Evolutionary conservation across 2,797 vertebrate species (phyloP), one percentile per base, ranked within the genome.

Genomic region (Apogon talboti): DNA sequence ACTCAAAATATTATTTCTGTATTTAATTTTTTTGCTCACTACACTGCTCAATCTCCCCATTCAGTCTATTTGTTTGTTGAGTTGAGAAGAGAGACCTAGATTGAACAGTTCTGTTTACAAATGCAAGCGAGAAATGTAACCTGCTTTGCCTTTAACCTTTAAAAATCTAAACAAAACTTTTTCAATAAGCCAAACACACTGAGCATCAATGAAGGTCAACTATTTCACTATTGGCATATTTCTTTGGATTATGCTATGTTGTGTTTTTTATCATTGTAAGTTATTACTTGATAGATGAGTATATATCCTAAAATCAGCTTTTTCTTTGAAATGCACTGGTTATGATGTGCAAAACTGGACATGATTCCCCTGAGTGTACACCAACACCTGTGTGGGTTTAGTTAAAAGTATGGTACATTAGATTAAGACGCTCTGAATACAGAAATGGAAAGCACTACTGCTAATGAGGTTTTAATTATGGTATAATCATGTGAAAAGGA

Each of bases 311-410:
- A 81, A 66, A 43, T 12, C 59, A 54, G 64, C 30, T 66, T 68
- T 66, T 68, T 84, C 69, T 74, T 60, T 57, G 52, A 80, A 62
- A 61, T 74, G 78, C 60, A 69, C 63, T 83, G 69, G 63, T 69
- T 76, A 74, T 76, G 75, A 84, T 83, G 73, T 77, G 74, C 68
- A 76, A 81, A 81, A 87, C 74, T 87, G 82, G 82, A 84, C 70
- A 63, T 35, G 49, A 67, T 68, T 81, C 66, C 63, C 66, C 52
- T 84, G 84, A 74, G n/a, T n/a, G 76, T 67, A 51, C 4, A 37
- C 52, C 76, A 79, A 82, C 84, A 66, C 58, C 71, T 69, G 56
- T 79, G 66, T 66, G 66, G 72, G 83, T 77, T 83, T 84, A 74
- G 78, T 76, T 76, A 85, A 82, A 70, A 5, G 21, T 24, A 24